Percentiles rank a stretch among this genome's conserved stretches.
Conservation (phyloP, 1,140 invertebrate species). For the Bicyclus anynana region DNA sequence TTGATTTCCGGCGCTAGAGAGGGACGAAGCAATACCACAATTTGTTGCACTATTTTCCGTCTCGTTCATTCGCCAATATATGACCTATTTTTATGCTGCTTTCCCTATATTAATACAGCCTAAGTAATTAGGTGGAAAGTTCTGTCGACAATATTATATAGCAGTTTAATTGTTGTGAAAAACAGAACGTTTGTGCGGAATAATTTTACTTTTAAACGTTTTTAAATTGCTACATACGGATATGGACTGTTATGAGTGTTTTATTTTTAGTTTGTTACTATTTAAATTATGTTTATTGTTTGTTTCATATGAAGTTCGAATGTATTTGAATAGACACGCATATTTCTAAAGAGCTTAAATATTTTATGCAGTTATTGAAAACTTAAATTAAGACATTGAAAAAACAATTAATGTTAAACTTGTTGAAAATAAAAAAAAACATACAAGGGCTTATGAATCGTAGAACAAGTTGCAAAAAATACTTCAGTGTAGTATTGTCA, state of each 20-base stretch:
- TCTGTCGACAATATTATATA: slow-evolving; percentile 50
- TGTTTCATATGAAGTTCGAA: not conserved
- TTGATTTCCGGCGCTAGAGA: slow-evolving; percentile 72
- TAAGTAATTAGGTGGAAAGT: slow-evolving; percentile 73
- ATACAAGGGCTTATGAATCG: too few relatives aligned
- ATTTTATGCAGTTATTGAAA: too few relatives aligned
- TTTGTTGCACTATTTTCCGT: slow-evolving; percentile 75
- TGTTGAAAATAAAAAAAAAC: too few relatives aligned
- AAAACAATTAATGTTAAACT: too few relatives aligned
- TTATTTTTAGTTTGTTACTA: not conserved
- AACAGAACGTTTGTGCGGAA: slow-evolving; percentile 16
- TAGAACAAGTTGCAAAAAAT: too few relatives aligned
- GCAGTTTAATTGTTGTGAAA: slow-evolving; percentile 35
- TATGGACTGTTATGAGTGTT: not conserved
- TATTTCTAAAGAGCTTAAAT: too few relatives aligned
- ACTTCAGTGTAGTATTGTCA: too few relatives aligned
- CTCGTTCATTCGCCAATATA: slow-evolving; percentile 69
- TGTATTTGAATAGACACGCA: too few relatives aligned
- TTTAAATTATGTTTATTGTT: not conserved
- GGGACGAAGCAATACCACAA: slow-evolving; percentile 64
- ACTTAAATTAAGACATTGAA: too few relatives aligned
- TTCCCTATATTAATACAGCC: slow-evolving; percentile 73
- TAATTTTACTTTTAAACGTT: slow-evolving; percentile 9
- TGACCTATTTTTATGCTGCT: slow-evolving; percentile 76
- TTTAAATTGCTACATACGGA: slow-evolving; percentile 9